Evolutionary conservation across 1,140 invertebrate species (phyloP), one percentile per base, ranked within the genome.

Genomic region (Drosophila trapezifrons): DNA sequence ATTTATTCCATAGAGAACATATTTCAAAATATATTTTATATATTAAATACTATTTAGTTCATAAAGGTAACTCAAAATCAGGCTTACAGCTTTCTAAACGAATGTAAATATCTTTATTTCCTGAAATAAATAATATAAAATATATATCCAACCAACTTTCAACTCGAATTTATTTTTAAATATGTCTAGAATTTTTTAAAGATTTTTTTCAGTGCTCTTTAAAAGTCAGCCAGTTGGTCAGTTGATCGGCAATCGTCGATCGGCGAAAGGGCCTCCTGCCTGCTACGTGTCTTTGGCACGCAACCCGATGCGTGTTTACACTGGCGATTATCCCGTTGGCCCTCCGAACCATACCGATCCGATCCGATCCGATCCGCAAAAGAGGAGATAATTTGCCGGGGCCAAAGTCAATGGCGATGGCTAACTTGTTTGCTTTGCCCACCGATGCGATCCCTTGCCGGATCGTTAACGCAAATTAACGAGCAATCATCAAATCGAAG

Each of bases 391-490:
- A 91, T 91, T 89, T 91, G 89, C 75, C 69, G 42, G 27, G 32
- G 73, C 77, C 76, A 77, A 73, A 80, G 69, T 62, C 54, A n/a
- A 38, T 51, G 47, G 59, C 27, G 29, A 56, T 65, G 80, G 81
- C 78, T 72, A 86, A 80, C 75, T 78, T 86, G 82, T 86, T 86
- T 86, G 82, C 73, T 81, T 86, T 80, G 18, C 54, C 51, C 42
- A 35, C 57, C 46, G 43, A 47, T 27, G 22, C 43, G 29, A 37
- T 17, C 29, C 52, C 20, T 60, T 40, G 43, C 37, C 59, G 65
- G 89, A 85, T 91, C 89, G 89, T 91, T 91, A 90, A 90, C 87
- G 69, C 80, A 90, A 91, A 91, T 91, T 91, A 91, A 91, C 80
- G 81, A 91, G 76, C 89, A 82, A 89, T 91, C 89, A 91, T 91